Percentiles rank a stretch among this genome's conserved stretches.
These are phyloP conservation scores for Peromyscus maniculatus DNA, from an alignment of 2,113 vertebrate genomes.

Conservation along the genomic window DNA sequence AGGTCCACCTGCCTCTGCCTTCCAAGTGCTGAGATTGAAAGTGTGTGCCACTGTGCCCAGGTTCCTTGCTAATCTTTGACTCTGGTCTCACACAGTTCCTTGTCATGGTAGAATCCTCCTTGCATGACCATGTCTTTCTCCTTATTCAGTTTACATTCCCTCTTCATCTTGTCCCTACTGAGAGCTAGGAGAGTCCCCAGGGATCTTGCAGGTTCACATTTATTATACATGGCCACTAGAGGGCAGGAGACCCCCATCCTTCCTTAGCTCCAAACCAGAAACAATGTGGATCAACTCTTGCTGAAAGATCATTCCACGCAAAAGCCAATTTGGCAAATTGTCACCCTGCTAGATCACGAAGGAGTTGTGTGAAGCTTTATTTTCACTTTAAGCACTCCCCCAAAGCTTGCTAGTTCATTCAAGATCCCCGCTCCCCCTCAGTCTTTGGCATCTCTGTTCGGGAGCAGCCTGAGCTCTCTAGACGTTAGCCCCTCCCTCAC, in stretches of 20 bases:
- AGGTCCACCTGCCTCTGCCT: neutral
- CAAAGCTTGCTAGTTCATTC: neutral
- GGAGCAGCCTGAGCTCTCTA: neutral
- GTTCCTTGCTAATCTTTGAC: neutral
- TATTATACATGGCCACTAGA: constrained; percentile 1
- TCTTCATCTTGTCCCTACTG: too few species aligned
- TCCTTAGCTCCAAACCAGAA: neutral
- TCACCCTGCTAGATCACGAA: neutral
- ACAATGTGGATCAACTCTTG: neutral
- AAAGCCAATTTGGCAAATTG: neutral
- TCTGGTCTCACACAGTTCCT: neutral
- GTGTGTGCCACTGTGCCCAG: neutral
- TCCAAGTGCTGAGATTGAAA: neutral
- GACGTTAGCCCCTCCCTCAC: neutral
- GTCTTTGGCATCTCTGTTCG: neutral
- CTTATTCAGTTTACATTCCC: neutral
- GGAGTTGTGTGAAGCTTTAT: neutral
- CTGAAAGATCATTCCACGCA: neutral
- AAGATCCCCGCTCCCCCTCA: neutral
- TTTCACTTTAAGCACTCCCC: neutral
- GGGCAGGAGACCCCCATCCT: neutral
- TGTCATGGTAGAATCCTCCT: neutral
- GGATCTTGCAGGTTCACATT: too few species aligned
- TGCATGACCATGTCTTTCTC: neutral
- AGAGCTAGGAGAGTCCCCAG: neutral